Conservation (phyloP, 2,113 vertebrate genomes). For the Paedocypris sp. region DNA sequence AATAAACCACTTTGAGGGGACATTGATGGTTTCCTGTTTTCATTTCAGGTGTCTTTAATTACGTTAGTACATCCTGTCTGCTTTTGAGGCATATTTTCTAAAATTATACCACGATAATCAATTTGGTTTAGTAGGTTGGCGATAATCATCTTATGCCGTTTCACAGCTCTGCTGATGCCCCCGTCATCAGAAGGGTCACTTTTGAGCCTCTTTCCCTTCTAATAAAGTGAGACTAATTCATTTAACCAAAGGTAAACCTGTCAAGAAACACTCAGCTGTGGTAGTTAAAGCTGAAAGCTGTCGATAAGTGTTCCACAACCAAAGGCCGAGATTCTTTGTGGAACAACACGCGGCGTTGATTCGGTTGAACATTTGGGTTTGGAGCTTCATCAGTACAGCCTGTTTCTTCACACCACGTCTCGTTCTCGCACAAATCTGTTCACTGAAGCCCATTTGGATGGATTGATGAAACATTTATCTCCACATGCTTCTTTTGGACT, state of each 20-base stretch:
- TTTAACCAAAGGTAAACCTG: neutral
- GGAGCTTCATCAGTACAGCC: neutral
- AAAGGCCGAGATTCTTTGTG: neutral
- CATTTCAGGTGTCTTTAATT: no score
- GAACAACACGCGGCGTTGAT: neutral
- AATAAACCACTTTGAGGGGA: no score
- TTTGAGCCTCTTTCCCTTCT: neutral
- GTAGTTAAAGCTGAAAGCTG: no score
- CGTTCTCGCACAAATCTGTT: constrained; percentile 3
- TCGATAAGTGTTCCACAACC: no score
- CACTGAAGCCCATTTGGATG: neutral
- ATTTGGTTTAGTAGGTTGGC: neutral
- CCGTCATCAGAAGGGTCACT: neutral
- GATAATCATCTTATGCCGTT: neutral
- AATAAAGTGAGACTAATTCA: neutral
- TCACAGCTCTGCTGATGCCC: neutral
- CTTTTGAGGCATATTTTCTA: neutral
- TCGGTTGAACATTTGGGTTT: neutral
- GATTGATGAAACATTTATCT: neutral
- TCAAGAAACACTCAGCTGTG: neutral
- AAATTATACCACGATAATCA: neutral
- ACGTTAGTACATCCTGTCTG: neutral
- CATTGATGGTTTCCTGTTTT: no score
- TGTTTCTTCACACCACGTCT: neutral
- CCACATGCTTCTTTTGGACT: neutral